Base-by-base conservation (phyloP, 2,113 vertebrate genomes). In the Platanista minor region DNA sequence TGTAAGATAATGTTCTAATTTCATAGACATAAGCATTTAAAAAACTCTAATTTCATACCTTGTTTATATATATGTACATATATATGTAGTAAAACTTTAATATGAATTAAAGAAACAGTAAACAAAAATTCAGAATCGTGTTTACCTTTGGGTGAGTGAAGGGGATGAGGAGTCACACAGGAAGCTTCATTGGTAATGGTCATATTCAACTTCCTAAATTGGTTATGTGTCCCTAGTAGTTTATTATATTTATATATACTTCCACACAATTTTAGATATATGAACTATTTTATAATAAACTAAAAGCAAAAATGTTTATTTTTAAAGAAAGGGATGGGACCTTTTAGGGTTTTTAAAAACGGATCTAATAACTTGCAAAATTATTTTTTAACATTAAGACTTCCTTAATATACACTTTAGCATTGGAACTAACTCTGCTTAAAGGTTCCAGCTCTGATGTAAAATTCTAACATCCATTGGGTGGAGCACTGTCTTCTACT, bases 1-100 rank as follows among this genome's bases (percentile, higher is more conserved):
- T 92, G 2, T 87, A 87, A 91, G 31, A 87, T 27, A 66, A 87
- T 57, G 33, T n/a, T 91, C 62, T 86, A 95, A 91, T 80, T 80
- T 71, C 74, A 80, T 25, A 67, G 29, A 83, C 18, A 85, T 0
- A 67, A 31, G 31, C 43, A 90, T 59, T 86, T 82, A 1, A 31
- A 78, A 94, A 90, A 46, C 25, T 90, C 27, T 31, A 77, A 75
- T 54, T 92, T 77, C 21, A 87, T 66, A 71, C 10, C 15, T 43
- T 46, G 1, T 59, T 93, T 88, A 72, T 10, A 2, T 23, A 62
- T 31, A 2, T 27, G 59, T 41, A 86, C 0, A 20, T 59, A 75
- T 15, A 77, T 62, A 71, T 36, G 41, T 67, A 33, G 27, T 15
- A 67, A 57, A 67, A 94, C 57, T 57, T 91, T 62, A 96, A 88